Evolutionary conservation across 2,888 invertebrate genomes (phyloP).

Genomic region (Sarcophaga rosellei): DNA sequence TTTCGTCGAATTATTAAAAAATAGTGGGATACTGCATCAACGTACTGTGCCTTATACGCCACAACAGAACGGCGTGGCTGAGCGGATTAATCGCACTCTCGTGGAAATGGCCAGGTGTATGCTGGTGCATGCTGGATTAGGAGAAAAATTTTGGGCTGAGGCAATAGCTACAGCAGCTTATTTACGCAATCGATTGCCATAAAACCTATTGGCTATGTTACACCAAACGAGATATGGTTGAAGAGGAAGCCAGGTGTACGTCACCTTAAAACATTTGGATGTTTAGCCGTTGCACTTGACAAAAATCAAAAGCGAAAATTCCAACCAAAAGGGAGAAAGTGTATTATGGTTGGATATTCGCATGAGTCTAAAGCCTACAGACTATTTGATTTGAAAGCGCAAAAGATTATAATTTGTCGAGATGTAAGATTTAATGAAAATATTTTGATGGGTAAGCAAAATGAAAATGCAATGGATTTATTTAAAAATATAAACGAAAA

Average conservation of each 20-base stretch:
- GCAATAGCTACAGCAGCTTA: too few relatives aligned
- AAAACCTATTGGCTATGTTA: too few relatives aligned
- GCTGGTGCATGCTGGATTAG: too few relatives aligned
- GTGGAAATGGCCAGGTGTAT: too few relatives aligned
- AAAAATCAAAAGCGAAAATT: too few relatives aligned
- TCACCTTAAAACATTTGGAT: conserved; percentile 60
- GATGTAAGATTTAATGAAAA: background rate
- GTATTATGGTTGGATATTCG: conserved; percentile 61
- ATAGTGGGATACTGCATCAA: conserved; percentile 15
- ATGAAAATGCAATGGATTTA: too few relatives aligned
- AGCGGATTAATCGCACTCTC: too few relatives aligned
- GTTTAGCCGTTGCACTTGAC: conserved; percentile 56
- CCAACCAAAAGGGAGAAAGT: conserved; percentile 57
- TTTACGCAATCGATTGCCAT: too few relatives aligned
- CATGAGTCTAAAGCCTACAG: conserved; percentile 56
- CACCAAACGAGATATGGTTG: conserved; percentile 63
- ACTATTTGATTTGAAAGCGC: conserved; percentile 29
- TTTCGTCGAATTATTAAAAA: conserved; percentile 31
- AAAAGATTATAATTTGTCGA: conserved; percentile 7
- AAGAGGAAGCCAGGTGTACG: conserved; percentile 41
- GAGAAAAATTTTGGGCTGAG: too few relatives aligned
- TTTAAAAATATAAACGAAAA: too few relatives aligned
- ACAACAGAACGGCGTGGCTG: conserved; percentile 75
- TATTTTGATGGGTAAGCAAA: too few relatives aligned
- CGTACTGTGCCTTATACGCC: conserved; percentile 71